These are phyloP conservation scores for Pachyseris speciosa DNA, from an alignment of 64 coral and sea anemone genomes.

Conservation along the genomic window DNA sequence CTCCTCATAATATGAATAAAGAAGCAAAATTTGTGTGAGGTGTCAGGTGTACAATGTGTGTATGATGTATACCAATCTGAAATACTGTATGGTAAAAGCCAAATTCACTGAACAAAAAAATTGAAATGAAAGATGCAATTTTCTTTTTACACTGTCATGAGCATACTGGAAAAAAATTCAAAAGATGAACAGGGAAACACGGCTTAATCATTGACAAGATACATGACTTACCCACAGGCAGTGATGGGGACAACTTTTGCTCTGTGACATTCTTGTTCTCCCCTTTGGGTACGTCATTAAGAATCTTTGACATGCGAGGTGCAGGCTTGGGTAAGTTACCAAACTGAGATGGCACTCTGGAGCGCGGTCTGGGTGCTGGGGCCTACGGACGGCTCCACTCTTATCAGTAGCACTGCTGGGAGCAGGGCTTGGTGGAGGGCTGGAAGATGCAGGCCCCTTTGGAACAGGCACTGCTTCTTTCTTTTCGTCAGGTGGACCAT, in stretches of 20 bases:
- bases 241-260: not conserved
- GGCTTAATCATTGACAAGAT: not conserved
- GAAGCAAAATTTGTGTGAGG: no score
- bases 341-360: slow-evolving; percentile 45
- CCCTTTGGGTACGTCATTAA: not conserved
- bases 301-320: slow-evolving; percentile 33
- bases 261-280: not conserved
- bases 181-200: not conserved
- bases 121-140: no score
- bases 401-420: not conserved
- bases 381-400: not conserved
- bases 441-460: not conserved
- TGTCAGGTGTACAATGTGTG: no score
- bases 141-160: no score
- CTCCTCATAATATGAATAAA: no score
- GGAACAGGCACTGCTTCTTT: not conserved
- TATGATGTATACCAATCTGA: no score
- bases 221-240: slow-evolving; percentile 8
- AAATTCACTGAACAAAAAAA: no score
- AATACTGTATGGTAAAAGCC: no score
- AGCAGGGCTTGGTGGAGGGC: not conserved
- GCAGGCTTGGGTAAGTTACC: slow-evolving; percentile 48
- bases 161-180: no score
- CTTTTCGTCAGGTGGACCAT: slow-evolving; percentile 25
- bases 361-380: slow-evolving; percentile 64